Conservation (phyloP, 2,113 vertebrate species). For the Motacilla alba region DNA sequence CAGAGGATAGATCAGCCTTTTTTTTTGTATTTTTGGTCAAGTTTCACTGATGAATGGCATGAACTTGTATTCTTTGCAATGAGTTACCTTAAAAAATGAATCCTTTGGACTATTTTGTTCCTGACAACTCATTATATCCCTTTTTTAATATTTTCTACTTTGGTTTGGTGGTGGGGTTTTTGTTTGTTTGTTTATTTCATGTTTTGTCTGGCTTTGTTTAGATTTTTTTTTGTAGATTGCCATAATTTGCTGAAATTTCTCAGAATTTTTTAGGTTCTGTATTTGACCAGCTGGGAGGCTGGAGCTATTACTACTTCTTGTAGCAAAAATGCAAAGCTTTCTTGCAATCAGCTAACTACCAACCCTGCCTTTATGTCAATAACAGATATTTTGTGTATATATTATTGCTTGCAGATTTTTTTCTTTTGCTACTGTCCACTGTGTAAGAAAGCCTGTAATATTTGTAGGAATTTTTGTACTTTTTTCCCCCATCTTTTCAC, state of each 20-base stretch:
- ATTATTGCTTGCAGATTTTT: not conserved
- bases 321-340: not conserved
- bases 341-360: not conserved
- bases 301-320: not conserved
- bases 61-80: not conserved
- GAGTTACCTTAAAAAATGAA: not conserved
- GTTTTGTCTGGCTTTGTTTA: not conserved
- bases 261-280: not conserved
- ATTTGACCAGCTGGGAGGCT: not conserved
- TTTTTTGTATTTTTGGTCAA: not conserved
- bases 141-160: not conserved
- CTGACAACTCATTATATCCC: not conserved
- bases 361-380: not conserved
- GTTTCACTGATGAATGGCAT: not conserved
- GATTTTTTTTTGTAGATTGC: not conserved
- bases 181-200: not conserved
- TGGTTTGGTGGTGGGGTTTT: not conserved
- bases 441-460: not conserved
- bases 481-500: not conserved
- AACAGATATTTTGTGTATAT: not conserved
- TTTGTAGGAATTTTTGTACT: not conserved
- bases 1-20: not conserved
- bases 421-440: not conserved
- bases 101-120: not conserved
- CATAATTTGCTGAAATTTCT: not conserved